Conservation (phyloP, 2,888 invertebrate species). For the Epicampocera succincta region DNA sequence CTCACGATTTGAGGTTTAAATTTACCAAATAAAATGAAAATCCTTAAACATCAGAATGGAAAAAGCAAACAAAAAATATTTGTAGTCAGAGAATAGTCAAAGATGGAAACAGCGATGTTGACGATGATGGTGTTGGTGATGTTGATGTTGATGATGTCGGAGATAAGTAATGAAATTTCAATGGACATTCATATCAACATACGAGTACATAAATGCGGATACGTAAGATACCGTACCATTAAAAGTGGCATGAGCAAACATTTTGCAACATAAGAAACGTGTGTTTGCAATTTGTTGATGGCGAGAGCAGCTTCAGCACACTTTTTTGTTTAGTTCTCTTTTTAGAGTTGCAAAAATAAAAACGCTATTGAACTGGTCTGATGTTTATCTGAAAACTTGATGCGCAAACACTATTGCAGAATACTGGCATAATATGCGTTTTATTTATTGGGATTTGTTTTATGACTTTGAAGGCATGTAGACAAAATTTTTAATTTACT, state of each 20-base stretch:
- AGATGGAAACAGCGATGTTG: constrained; percentile 9
- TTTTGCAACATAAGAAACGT: constrained; percentile 66
- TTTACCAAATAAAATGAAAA: constrained; percentile 16
- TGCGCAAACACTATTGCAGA: constrained; percentile 70
- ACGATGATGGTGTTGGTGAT: constrained; percentile 53
- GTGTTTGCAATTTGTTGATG: constrained; percentile 71
- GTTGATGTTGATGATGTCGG: constrained; percentile 55
- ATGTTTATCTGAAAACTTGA: constrained; percentile 72
- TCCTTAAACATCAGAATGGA: constrained; percentile 14
- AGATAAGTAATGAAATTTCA: constrained; percentile 57
- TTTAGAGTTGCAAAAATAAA: constrained; percentile 1
- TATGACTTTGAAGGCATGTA: constrained; percentile 11
- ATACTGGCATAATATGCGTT: constrained; percentile 49
- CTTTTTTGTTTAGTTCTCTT: constrained; percentile 36
- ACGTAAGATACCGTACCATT: constrained; percentile 28
- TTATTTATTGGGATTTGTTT: constrained; percentile 29
- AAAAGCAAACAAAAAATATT: constrained; percentile 54
- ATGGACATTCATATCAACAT: constrained; percentile 25
- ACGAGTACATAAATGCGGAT: constrained; percentile 44
- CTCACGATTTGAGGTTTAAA: constrained; percentile 58
- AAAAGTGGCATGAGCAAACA: constrained; percentile 44
- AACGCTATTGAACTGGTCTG: constrained; percentile 62
- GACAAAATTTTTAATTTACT: not conserved
- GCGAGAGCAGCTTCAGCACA: constrained; percentile 51
- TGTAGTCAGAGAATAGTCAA: constrained; percentile 48